A percentile compares a stretch with the other conserved stretches of the same genome.
These are phyloP conservation scores for Isoperla grammatica DNA, from an alignment of 2,888 invertebrate genomes.

Conservation along the genomic window DNA sequence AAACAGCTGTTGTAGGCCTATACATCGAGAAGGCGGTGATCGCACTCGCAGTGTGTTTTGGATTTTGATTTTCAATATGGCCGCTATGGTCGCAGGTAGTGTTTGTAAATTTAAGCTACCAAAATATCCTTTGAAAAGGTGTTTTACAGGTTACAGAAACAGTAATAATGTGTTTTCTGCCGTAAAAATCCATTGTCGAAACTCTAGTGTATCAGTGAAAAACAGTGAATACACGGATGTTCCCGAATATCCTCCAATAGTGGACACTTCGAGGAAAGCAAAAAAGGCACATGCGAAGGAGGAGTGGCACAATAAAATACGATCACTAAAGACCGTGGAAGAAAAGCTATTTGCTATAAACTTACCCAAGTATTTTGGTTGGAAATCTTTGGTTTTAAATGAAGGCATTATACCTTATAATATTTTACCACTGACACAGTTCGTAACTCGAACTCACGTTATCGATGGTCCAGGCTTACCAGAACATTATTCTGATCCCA, in stretches of 20 bases:
- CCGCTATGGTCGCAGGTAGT: too few relatives aligned
- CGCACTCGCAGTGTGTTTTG: too few relatives aligned
- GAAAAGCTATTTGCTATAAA: constrained; percentile 79
- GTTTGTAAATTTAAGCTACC: too few relatives aligned
- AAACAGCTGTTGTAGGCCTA: too few relatives aligned
- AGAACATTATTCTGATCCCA: constrained; percentile 46
- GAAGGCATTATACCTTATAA: constrained; percentile 62
- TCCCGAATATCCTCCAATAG: constrained; percentile 56
- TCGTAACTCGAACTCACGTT: constrained; percentile 72
- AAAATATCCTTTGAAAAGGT: too few relatives aligned
- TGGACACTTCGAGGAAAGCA: constrained; percentile 52
- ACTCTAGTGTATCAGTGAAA: constrained; percentile 28
- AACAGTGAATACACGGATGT: constrained; percentile 42
- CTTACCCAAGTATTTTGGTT: constrained; percentile 78
- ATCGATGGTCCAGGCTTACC: constrained; percentile 56
- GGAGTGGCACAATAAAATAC: constrained; percentile 54
- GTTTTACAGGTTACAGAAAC: too few relatives aligned
- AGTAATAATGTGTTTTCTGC: too few relatives aligned
- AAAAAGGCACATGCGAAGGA: constrained; percentile 47
- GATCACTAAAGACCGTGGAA: constrained; percentile 64
- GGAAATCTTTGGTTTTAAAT: constrained; percentile 54
- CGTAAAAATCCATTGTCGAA: background rate
- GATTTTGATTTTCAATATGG: too few relatives aligned
- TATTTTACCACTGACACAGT: constrained; percentile 62
- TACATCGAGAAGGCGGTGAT: too few relatives aligned